Evolutionary conservation across 2,888 invertebrate genomes (phyloP).

Genomic region (Eudasyphora cyanicolor): DNA sequence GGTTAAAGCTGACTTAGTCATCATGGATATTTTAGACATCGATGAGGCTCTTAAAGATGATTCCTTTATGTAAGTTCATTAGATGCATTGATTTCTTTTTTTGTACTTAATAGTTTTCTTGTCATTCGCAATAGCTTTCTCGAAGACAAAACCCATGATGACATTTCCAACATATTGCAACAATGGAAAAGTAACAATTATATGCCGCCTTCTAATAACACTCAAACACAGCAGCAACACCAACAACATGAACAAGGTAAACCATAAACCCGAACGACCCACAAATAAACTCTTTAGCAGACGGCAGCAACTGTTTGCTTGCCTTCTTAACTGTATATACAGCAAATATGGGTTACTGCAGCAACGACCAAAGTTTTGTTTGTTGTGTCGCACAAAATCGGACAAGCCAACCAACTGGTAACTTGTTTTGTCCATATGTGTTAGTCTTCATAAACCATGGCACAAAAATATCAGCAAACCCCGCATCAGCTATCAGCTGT

Average conservation of each 20-base stretch:
- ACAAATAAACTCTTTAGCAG: constrained; percentile 33
- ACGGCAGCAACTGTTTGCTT: not conserved
- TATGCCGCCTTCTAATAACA: constrained; percentile 56
- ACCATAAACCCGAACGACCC: constrained; percentile 37
- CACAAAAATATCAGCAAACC: no score
- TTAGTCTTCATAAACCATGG: constrained; percentile 28
- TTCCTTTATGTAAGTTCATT: constrained; percentile 78
- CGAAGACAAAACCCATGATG: constrained; percentile 79
- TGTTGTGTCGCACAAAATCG: constrained; percentile 17
- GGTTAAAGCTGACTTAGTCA: constrained; percentile 42
- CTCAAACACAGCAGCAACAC: constrained; percentile 62
- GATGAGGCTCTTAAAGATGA: constrained; percentile 79
- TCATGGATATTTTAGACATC: constrained; percentile 79
- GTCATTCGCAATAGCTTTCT: constrained; percentile 73
- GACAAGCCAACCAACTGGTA: constrained; percentile 32
- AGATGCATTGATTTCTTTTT: constrained; percentile 39
- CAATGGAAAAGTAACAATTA: constrained; percentile 79
- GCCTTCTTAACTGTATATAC: constrained; percentile 31
- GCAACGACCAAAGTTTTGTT: constrained; percentile 35
- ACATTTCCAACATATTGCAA: constrained; percentile 79
- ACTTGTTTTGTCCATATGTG: constrained; percentile 49
- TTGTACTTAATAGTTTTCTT: constrained; percentile 47
- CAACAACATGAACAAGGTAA: constrained; percentile 74
- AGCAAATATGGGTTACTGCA: constrained; percentile 53
- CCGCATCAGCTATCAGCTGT: no score